Percentiles rank a stretch among this genome's conserved stretches.
Evolutionary conservation across 1,140 invertebrate genomes (phyloP).

Genomic region (Helicoverpa armigera): DNA sequence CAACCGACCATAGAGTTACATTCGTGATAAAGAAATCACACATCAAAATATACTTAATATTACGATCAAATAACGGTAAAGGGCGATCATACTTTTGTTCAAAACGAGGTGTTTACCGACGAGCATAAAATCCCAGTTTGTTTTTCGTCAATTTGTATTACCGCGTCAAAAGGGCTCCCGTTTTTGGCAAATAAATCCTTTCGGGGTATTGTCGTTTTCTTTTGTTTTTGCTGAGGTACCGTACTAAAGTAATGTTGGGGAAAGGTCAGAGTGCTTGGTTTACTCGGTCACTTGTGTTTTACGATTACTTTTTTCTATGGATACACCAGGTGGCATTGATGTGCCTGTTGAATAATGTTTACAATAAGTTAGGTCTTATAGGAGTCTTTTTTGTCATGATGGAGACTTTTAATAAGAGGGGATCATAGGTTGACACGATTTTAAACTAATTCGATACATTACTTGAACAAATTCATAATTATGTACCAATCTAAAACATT

Average conservation of each 20-base stretch:
- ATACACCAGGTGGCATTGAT: no score
- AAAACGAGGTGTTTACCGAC: not conserved
- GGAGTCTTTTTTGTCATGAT: no score
- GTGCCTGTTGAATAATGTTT: no score
- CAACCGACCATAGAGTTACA: not conserved
- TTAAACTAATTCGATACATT: no score
- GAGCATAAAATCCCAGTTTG: not conserved
- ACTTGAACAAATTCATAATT: no score
- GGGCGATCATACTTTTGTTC: not conserved
- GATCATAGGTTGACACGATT: no score
- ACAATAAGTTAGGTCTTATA: no score
- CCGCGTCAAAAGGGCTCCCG: not conserved
- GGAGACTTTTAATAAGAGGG: no score
- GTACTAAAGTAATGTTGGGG: not conserved
- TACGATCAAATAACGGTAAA: conserved; percentile 6
- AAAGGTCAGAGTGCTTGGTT: not conserved
- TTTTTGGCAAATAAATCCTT: conserved; percentile 27
- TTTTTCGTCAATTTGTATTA: not conserved
- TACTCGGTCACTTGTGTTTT: conserved; percentile 9
- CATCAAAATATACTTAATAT: conserved; percentile 3
- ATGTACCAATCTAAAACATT: no score
- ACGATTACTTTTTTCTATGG: not conserved
- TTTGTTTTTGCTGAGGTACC: conserved; percentile 4
- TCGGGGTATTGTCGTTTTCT: not conserved
- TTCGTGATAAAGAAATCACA: not conserved